Conservation (phyloP, 2,113 vertebrate species). For the Pelvicachromis taeniatus region DNA sequence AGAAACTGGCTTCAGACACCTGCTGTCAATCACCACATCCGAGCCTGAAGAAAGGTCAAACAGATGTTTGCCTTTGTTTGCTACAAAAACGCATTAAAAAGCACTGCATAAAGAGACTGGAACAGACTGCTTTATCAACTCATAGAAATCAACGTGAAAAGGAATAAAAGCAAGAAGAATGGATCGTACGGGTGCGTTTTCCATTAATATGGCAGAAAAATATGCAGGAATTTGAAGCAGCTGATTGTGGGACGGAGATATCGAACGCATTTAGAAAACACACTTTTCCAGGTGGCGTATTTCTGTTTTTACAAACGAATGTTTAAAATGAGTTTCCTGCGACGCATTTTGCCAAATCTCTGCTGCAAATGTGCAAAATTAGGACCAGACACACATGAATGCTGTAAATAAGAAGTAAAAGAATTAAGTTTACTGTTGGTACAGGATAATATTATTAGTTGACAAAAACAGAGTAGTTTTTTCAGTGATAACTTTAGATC, state of each 20-base stretch:
- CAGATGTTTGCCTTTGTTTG: neutral
- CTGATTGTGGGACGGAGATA: neutral
- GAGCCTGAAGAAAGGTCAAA: neutral
- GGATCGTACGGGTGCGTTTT: accelerated
- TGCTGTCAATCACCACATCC: constrained; percentile 59
- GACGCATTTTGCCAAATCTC: neutral
- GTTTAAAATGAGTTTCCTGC: accelerated
- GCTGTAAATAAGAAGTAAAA: too few relatives aligned
- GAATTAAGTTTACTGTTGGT: accelerated
- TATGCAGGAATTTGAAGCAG: neutral
- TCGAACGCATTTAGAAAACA: neutral
- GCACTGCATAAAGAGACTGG: neutral
- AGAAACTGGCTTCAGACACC: constrained; percentile 68
- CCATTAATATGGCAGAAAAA: accelerated
- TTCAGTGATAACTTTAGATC: neutral
- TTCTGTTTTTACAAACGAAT: neutral
- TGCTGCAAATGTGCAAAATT: neutral
- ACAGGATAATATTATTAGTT: neutral
- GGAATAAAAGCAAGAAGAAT: neutral
- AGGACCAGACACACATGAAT: neutral
- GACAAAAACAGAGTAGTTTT: neutral
- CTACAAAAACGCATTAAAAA: neutral
- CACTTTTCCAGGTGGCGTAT: neutral
- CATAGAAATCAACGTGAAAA: neutral
- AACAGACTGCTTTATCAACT: neutral